Evolutionary conservation across 2,113 vertebrate genomes (phyloP).

Genomic region (Phylloscopus trochiloides): DNA sequence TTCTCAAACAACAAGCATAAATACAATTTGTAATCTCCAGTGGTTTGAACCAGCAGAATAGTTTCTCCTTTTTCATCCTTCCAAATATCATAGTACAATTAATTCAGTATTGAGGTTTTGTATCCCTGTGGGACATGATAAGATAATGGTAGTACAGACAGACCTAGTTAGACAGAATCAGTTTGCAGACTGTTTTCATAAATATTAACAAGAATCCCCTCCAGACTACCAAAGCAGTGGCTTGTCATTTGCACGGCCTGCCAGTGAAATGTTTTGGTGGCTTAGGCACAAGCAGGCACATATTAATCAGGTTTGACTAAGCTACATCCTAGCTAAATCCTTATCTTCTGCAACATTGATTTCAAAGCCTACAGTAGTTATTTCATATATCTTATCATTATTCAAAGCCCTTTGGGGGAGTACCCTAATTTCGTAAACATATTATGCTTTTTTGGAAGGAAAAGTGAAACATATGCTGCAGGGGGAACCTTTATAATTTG

Average conservation of each 20-base stretch:
- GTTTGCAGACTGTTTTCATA: constrained; percentile 12
- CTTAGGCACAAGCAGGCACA: constrained; percentile 14
- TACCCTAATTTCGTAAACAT: constrained; percentile 34
- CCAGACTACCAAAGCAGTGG: neutral
- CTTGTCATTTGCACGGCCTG: neutral
- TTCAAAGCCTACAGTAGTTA: constrained; percentile 24
- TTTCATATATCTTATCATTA: constrained; percentile 15
- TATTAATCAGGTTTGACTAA: constrained; percentile 51
- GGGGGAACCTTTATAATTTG: constrained; percentile 18
- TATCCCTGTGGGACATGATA: neutral
- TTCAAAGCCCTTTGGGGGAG: neutral
- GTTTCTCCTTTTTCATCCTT: neutral
- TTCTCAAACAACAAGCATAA: neutral
- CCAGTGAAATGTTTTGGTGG: constrained; percentile 15
- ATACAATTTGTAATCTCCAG: neutral
- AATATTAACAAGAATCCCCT: constrained; percentile 45
- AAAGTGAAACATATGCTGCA: constrained; percentile 4
- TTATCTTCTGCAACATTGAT: constrained; percentile 41
- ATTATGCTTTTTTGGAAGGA: neutral
- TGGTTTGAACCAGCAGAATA: neutral
- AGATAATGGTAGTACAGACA: constrained; percentile 30
- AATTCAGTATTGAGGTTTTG: constrained; percentile 13
- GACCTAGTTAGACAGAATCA: neutral
- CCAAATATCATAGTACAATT: neutral
- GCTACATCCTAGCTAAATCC: neutral